A percentile compares a stretch with the other conserved stretches of the same genome.
phyloP scores from a whole-genome alignment of 2,113 vertebrate species.

The Neolamprologus brichardi region DNA sequence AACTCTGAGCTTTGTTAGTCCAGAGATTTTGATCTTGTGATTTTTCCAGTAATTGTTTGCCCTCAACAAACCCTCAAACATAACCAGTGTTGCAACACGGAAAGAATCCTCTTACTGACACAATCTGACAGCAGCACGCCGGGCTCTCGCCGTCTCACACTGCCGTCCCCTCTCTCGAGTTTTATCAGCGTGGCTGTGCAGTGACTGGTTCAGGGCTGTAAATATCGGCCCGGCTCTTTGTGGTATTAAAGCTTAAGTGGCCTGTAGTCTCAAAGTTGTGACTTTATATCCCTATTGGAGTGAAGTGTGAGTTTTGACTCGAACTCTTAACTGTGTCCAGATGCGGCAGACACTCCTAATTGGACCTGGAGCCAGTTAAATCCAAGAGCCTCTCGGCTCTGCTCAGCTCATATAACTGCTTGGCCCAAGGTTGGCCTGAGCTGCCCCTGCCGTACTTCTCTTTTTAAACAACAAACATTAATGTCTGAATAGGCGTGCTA shows the following conservation, averaged over 20 bases:
- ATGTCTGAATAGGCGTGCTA: not conserved
- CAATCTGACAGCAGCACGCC: slow-evolving; percentile 16
- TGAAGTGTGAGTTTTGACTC: slow-evolving; percentile 65
- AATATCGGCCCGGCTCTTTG: slow-evolving; percentile 25
- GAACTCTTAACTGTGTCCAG: slow-evolving; percentile 67
- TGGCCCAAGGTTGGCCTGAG: slow-evolving; percentile 25
- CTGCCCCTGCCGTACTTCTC: not conserved
- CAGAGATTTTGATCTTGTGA: not conserved
- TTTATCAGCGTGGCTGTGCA: slow-evolving; percentile 22
- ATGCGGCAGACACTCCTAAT: slow-evolving; percentile 71
- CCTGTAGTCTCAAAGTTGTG: slow-evolving; percentile 40
- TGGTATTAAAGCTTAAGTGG: slow-evolving; percentile 18
- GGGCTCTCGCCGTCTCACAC: not conserved
- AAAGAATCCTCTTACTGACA: slow-evolving; percentile 24
- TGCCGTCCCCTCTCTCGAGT: not conserved
- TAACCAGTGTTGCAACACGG: slow-evolving; percentile 33
- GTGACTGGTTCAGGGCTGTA: slow-evolving; percentile 16
- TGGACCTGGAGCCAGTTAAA: slow-evolving; percentile 76
- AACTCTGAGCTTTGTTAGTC: not conserved
- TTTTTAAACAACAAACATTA: slow-evolving; percentile 10
- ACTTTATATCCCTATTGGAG: slow-evolving; percentile 48
- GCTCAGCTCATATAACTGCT: slow-evolving; percentile 38
- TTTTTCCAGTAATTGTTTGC: slow-evolving; percentile 49
- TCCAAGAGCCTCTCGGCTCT: slow-evolving; percentile 56
- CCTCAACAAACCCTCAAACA: slow-evolving; percentile 38